Evolutionary conservation across 2,888 invertebrate species (phyloP).

Genomic region (Capitulum mitella): DNA sequence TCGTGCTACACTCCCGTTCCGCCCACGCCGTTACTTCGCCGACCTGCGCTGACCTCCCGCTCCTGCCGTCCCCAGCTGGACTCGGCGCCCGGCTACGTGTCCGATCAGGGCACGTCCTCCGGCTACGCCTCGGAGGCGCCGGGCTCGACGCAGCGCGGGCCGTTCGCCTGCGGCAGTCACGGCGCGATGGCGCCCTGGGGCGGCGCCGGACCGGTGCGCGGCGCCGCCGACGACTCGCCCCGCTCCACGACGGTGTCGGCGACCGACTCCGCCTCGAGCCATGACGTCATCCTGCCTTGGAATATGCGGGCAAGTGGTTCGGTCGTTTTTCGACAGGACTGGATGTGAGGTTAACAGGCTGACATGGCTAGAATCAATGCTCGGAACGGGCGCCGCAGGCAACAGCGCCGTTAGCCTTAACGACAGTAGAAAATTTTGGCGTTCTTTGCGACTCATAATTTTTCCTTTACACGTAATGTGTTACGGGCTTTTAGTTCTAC

Average conservation of each 20-base stretch:
- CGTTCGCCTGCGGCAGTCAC: background rate
- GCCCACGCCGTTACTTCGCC: no score
- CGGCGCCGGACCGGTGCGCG: background rate
- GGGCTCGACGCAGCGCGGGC: background rate
- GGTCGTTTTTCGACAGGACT: no score
- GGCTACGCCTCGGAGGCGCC: constrained; percentile 2
- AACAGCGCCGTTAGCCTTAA: no score
- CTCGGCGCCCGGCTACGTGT: background rate
- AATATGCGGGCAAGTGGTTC: background rate
- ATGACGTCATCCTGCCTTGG: background rate
- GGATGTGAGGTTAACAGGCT: no score
- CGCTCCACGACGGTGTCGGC: background rate
- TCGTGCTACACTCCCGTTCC: no score
- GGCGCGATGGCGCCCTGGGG: background rate
- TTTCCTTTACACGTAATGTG: no score
- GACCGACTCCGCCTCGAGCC: no score
- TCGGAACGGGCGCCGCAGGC: no score
- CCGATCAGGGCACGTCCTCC: background rate
- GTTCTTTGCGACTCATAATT: no score
- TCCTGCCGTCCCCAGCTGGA: background rate
- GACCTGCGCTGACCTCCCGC: background rate
- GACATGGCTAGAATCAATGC: no score
- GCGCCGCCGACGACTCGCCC: background rate
- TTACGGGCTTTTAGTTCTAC: no score
- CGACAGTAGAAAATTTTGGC: no score